Evolutionary conservation across 2,888 invertebrate species (phyloP), one percentile per base, ranked within the genome.

Genomic region (Rhagophthalmus giganteus): DNA sequence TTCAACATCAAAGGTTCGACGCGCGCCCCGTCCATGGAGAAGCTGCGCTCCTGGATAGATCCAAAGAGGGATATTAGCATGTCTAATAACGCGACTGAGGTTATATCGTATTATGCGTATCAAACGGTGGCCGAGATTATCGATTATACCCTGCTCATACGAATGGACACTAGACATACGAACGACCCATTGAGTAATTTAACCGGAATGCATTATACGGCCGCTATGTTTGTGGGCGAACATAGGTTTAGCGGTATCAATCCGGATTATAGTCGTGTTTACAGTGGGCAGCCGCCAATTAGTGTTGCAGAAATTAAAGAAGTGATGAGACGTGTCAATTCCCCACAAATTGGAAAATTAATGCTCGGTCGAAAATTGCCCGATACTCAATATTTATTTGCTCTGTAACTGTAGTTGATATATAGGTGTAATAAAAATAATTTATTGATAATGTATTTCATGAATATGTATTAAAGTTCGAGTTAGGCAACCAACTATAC

Each of bases 61-160:
- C 79, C 85, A 0, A 80, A 78, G 2, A 78, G 81, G 25, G 85
- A 87, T 56, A 69, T 85, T 11, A 81, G 78, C 30, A 78, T 88
- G 35, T 76, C 81, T 0, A 74, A 77, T 10, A 76, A 82, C 35
- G 89, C 88, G 0, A 76, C 89, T 62, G 88, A 89, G 67, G 85
- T 94, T 2, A 73, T 95, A 54, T 84, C 88, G 33, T 94, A 93
- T 69, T 78, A 94, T 58, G 92, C 93, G 0, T 91, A 91, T 70
- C 94, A 95, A 76, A 91, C 91, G 0, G 88, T 95, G 4, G 94
- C 94, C 0, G 88, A 92, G 70, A 84, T 94, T 47, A 85, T 91
- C 1, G 94, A 94, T 74, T 83, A 87, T 61, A 87, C 90, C 0
- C 83, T 94, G 54, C 70, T 94, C 34, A 85, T 93, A 1, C 79